Base-by-base conservation (phyloP, 2,888 invertebrate genomes). In the Hemistola chrysoprasaria region DNA sequence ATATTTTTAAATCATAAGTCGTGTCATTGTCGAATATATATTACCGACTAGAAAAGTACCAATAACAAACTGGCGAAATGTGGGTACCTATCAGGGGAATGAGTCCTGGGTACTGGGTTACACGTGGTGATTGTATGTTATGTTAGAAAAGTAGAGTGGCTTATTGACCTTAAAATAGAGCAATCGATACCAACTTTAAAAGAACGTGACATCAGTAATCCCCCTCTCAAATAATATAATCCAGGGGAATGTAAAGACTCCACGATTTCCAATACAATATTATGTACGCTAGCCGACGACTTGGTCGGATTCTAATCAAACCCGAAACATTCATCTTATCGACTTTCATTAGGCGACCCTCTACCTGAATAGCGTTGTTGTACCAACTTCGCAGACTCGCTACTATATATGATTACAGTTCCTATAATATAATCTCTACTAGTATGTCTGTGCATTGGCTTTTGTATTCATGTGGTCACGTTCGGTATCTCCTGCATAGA, bases 261-360 rank as follows among this genome's bases (percentile, higher is more conserved):
- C 20, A 10, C 7, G 8, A 23, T n/a, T n/a, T n/a, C n/a, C 27
- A 22, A 34, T 37, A 47, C 31, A 36, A 37, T 41, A 16, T 36
- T 25, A 47, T 50, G 44, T 53, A 46, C 56, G 47, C 46, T 50
- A 56, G 50, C 60, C 53, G 62, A 59, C 58, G 62, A 69, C 64
- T 71, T 66, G 71, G 75, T 76, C 71, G 63, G n/a, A 71, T 78
- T 75, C 68, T 71, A 72, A 79, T 78, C 77, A 71, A 66, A 70
- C 58, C 62, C 67, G 61, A 71, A 75, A 76, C 74, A 78, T 78
- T 72, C 65, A 69, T 79, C 72, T 67, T 71, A 73, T 76, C 69
- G 68, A 75, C 69, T 78, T 74, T 74, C 74, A 76, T 80, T 71
- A 73, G 59, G 47, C 66, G 67, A 66, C 65, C 73, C 71, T 73